These are phyloP conservation scores for Pelusios castaneus DNA, from an alignment of 2,113 vertebrate genomes.

Conservation along the genomic window DNA sequence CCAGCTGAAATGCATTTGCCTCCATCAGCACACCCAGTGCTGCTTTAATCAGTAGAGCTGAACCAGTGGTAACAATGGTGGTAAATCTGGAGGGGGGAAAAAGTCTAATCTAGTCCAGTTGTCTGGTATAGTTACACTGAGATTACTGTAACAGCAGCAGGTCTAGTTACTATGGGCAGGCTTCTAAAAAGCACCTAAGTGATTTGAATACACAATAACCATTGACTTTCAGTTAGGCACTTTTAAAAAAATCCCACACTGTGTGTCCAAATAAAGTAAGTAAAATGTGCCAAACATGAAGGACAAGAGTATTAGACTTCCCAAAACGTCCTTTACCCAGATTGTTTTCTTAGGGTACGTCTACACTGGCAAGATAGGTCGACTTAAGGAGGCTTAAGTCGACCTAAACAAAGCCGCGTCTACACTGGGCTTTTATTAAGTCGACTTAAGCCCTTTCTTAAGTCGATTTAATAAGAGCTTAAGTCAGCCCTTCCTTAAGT, in stretches of 20 bases:
- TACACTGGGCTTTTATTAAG: no score
- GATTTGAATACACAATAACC: background rate
- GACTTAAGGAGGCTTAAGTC: no score
- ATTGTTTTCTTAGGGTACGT: no score
- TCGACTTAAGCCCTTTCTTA: no score
- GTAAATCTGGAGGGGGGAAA: background rate
- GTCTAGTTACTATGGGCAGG: background rate
- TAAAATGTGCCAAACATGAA: background rate
- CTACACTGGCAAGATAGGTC: no score
- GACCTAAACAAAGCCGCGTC: no score
- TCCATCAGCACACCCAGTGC: background rate
- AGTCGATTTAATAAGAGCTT: no score
- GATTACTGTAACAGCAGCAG: background rate
- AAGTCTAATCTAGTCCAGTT: background rate
- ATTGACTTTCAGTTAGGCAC: background rate
- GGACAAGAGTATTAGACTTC: background rate
- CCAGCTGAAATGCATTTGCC: background rate
- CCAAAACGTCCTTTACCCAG: background rate
- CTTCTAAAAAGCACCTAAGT: background rate
- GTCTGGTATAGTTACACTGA: background rate
- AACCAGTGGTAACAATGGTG: background rate
- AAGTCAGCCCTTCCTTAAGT: no score
- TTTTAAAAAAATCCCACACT: background rate
- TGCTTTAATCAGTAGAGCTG: background rate
- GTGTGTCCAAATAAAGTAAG: background rate